Evolutionary conservation across 2,113 vertebrate species (phyloP).

Genomic region (Pholis gunnellus): DNA sequence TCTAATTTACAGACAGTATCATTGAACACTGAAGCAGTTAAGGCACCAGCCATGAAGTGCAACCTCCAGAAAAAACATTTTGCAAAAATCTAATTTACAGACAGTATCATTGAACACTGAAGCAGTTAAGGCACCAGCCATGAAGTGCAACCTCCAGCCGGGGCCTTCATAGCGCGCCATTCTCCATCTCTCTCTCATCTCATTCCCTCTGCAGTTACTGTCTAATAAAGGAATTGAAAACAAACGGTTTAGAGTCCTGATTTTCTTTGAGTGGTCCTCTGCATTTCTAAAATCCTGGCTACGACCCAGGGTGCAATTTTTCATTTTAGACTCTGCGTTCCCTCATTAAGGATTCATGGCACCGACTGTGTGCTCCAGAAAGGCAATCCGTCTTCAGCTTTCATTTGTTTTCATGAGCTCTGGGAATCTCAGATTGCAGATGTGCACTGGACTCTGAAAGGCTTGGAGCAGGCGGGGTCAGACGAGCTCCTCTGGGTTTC

Average conservation of each 20-base stretch:
- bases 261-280: conserved; percentile 20
- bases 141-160: not conserved
- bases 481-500: conserved; percentile 29
- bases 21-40: not conserved
- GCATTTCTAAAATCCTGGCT: conserved; percentile 27
- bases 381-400: conserved; percentile 39
- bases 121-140: not conserved
- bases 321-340: conserved; percentile 27
- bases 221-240: not conserved
- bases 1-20: not conserved
- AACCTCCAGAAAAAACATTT: not conserved
- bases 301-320: not conserved
- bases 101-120: not conserved
- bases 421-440: conserved; percentile 37
- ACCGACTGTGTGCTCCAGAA: conserved; percentile 24
- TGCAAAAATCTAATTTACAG: not conserved
- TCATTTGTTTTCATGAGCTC: conserved; percentile 46
- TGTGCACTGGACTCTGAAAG: conserved; percentile 44
- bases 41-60: not conserved
- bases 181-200: not conserved
- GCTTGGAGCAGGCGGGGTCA: conserved; percentile 31
- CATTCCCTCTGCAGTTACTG: not conserved
- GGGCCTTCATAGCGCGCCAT: not conserved
- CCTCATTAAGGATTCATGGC: conserved; percentile 8
- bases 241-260: conserved; percentile 23